Base-by-base conservation (phyloP, 2,797 vertebrate genomes). In the Ceryle rudis region DNA sequence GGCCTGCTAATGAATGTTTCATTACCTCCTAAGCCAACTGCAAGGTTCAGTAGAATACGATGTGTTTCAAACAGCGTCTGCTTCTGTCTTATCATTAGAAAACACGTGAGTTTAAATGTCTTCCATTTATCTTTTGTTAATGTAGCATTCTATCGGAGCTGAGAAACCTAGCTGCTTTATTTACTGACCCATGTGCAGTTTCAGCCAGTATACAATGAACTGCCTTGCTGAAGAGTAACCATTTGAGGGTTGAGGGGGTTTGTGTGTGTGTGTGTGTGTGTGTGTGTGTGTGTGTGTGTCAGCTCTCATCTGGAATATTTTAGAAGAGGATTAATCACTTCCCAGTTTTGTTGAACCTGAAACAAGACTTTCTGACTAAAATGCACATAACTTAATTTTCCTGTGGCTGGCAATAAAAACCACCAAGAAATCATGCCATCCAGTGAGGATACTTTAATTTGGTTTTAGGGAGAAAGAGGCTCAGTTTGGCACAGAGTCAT, bases 261-360 rank as follows among this genome's bases (percentile, higher is more conserved):
- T 69, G 58, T 33, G 49, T 42, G 35, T 21, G 2, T 37, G 52
- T 51, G 35, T 21, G 2, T 90, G 2, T 37, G 52, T 51, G 35
- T 21, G 2, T 90, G n/a, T 69, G 58, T 33, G 49, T 42, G 35
- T 21, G 2, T 37, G 52, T 51, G 35, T 21, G 2, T 90, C 64
- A 84, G 64, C 35, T 87, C 80, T 95, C 96, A 95, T 96, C 91
- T 97, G 95, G 95, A 94, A 90, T 92, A 95, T 87, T 96, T 97
- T 94, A 97, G 81, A 86, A 64, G 52, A 71, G 91, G 96, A 97
- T 97, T 96, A 97, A 97, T 97, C 94, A 94, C 94, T 97, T 97
- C 96, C 95, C 94, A 93, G 88, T 97, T 97, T 77, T 95, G 60
- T 66, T 97, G 93, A 97, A 95, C 71, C 78, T 89, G 81, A 95